phyloP scores from a whole-genome alignment of 2,888 invertebrate species.

The Parascotia fuliginaria region DNA sequence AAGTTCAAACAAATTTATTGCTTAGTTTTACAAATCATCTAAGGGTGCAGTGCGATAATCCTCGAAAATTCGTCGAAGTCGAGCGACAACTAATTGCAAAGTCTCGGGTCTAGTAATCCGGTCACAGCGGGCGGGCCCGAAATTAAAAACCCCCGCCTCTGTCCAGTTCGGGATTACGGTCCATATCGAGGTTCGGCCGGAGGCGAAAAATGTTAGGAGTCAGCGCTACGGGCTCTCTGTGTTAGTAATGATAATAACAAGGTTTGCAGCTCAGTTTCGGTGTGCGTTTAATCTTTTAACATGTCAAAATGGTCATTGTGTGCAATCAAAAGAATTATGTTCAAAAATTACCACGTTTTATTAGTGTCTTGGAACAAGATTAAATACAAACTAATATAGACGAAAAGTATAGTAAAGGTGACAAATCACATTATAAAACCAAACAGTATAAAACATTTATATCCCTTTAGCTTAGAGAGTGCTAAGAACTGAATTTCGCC shows the following conservation, averaged over 20 bases:
- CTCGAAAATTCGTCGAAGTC: conserved; percentile 56
- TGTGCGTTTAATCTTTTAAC: background rate
- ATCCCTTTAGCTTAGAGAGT: conserved; percentile 8
- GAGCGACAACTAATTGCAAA: conserved; percentile 77
- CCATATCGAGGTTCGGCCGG: conserved; percentile 55
- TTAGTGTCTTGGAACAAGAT: too few species aligned
- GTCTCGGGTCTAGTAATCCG: conserved; percentile 76
- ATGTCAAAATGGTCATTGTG: background rate
- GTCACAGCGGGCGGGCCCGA: conserved; percentile 80
- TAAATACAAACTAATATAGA: too few species aligned
- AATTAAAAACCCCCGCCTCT: conserved; percentile 81
- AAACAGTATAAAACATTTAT: background rate
- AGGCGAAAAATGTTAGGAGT: conserved; percentile 29
- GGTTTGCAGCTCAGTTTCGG: background rate
- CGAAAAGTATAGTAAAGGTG: background rate
- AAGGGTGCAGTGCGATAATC: conserved; percentile 53
- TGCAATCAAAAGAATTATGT: too few species aligned
- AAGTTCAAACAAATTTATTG: conserved; percentile 10
- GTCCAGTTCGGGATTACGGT: conserved; percentile 75
- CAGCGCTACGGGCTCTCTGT: conserved; percentile 20
- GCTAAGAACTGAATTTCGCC: conserved; percentile 16
- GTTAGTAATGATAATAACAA: conserved; percentile 9
- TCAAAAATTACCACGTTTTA: too few species aligned
- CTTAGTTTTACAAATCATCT: conserved; percentile 39
- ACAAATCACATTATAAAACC: background rate